Conservation (phyloP, 2,113 vertebrate species). For the Apodemus speciosus region DNA sequence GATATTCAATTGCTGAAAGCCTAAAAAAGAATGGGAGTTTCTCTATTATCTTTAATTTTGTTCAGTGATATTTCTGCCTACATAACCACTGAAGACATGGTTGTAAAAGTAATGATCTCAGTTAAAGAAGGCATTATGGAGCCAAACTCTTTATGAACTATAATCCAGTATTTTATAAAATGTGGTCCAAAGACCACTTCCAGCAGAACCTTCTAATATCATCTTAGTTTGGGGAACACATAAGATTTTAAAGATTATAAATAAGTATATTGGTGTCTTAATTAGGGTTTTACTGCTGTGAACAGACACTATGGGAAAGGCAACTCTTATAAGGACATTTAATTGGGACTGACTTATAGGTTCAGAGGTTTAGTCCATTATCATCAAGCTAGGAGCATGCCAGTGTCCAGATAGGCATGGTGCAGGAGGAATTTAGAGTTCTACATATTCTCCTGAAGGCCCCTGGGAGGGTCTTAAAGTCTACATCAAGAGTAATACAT, state of each 20-base stretch:
- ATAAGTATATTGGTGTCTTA: neutral
- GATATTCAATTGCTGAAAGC: neutral
- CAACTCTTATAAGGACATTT: too few species aligned
- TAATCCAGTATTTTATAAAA: neutral
- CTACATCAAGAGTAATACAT: too few species aligned
- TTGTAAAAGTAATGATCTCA: neutral
- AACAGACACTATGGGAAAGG: too few species aligned
- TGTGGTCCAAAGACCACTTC: neutral
- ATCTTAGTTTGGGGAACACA: neutral
- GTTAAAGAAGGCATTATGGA: neutral
- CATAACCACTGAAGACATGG: neutral
- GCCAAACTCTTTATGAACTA: neutral
- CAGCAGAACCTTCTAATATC: neutral
- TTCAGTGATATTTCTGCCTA: neutral
- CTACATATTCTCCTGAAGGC: too few species aligned
- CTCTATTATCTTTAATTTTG: conserved; percentile 18
- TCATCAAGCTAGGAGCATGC: too few species aligned
- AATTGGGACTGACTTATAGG: too few species aligned
- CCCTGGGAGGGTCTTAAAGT: too few species aligned
- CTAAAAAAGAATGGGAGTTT: neutral
- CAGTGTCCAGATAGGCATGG: too few species aligned
- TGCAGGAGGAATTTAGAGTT: too few species aligned
- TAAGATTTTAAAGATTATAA: neutral
- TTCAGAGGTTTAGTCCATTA: too few species aligned
- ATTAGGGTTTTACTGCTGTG: too few species aligned